Evolutionary conservation across 2,888 invertebrate species (phyloP).

Genomic region (Boloria euphrosyne): DNA sequence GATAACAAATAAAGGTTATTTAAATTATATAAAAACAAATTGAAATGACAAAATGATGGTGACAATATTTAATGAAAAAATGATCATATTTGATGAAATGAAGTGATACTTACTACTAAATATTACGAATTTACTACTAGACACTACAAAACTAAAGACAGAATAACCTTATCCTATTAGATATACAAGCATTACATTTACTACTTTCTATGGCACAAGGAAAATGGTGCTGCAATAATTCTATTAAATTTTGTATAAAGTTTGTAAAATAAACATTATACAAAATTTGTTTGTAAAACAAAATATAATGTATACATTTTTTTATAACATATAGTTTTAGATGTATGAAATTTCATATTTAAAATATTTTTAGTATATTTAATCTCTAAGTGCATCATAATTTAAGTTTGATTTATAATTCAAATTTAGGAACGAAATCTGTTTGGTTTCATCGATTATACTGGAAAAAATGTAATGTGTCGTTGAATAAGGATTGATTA

Average conservation of each 20-base stretch:
- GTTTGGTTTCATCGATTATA: too few relatives aligned
- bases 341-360: too few relatives aligned
- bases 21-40: background rate
- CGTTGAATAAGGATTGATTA: slow-evolving; percentile 21
- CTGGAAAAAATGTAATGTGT: slow-evolving; percentile 16
- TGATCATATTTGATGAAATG: background rate
- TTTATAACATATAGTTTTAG: too few relatives aligned
- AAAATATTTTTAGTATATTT: too few relatives aligned
- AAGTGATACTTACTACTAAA: slow-evolving; percentile 6
- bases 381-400: too few relatives aligned
- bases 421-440: too few relatives aligned
- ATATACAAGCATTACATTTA: slow-evolving; percentile 26
- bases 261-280: too few relatives aligned
- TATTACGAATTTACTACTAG: slow-evolving; percentile 15
- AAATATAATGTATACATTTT: too few relatives aligned
- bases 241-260: too few relatives aligned
- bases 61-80: background rate
- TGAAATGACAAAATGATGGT: background rate
- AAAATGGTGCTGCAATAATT: background rate
- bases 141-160: slow-evolving; percentile 25
- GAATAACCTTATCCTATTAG: slow-evolving; percentile 13
- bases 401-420: too few relatives aligned
- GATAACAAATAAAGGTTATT: background rate
- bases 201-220: slow-evolving; percentile 35
- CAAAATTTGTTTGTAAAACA: too few relatives aligned